Percentiles rank a stretch among this genome's conserved stretches.
phyloP scores from a whole-genome alignment of 1,140 invertebrate species.

The Copidosoma floridanum region DNA sequence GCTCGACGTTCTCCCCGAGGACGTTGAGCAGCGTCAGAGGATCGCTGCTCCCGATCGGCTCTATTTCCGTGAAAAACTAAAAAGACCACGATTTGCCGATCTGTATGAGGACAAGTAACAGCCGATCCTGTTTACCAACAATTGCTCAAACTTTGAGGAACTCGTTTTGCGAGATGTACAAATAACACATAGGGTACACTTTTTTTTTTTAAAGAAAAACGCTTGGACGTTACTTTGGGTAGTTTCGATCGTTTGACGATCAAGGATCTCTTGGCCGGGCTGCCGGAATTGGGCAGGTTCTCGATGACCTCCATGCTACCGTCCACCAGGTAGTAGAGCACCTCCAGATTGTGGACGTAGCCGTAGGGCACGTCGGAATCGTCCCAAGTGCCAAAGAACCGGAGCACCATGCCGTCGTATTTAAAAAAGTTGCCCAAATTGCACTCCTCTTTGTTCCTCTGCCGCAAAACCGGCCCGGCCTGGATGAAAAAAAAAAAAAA shows the following conservation, averaged over 20 bases:
- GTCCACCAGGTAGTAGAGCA: slow-evolving; percentile 83
- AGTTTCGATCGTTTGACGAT: slow-evolving; percentile 75
- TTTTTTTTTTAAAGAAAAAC: too few species aligned
- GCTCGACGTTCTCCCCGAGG: slow-evolving; percentile 59
- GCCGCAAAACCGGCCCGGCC: background rate
- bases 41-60: slow-evolving; percentile 62
- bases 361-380: slow-evolving; percentile 74
- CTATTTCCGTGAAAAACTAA: slow-evolving; percentile 53
- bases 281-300: slow-evolving; percentile 67
- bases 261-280: slow-evolving; percentile 67
- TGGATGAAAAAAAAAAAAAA: background rate
- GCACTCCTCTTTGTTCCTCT: background rate
- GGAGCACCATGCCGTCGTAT: slow-evolving; percentile 73
- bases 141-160: too few species aligned
- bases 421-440: slow-evolving; percentile 67
- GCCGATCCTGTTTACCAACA: too few species aligned
- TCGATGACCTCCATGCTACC: slow-evolving; percentile 88
- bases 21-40: slow-evolving; percentile 71
- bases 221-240: slow-evolving; percentile 66
- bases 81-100: too few species aligned
- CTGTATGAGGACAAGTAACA: too few species aligned
- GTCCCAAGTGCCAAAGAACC: slow-evolving; percentile 90
- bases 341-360: slow-evolving; percentile 69
- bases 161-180: too few species aligned
- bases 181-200: too few species aligned